These are phyloP conservation scores for Drosophila sp. DNA, from an alignment of 1,140 invertebrate genomes.

Conservation along the genomic window DNA sequence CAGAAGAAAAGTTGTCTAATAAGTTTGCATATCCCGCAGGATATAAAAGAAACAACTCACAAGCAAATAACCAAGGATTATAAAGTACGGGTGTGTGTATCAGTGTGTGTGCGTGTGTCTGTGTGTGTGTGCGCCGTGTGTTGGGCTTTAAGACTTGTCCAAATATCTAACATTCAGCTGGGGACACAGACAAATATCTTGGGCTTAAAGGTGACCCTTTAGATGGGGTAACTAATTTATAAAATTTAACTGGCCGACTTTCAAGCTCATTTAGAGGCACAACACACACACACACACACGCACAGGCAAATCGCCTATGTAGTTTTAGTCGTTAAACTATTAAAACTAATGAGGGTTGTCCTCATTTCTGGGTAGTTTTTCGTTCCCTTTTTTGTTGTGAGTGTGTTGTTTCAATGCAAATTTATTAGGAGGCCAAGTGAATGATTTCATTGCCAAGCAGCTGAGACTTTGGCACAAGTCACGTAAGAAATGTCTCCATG, in stretches of 20 bases:
- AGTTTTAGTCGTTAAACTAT: slow-evolving; percentile 69
- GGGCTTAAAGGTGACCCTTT: slow-evolving; percentile 57
- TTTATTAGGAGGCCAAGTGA: slow-evolving; percentile 47
- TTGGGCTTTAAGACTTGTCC: slow-evolving; percentile 7
- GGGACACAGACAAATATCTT: slow-evolving; percentile 64
- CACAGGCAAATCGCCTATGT: slow-evolving; percentile 16
- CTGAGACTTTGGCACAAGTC: slow-evolving; percentile 55
- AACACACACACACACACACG: neutral
- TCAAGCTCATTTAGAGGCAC: slow-evolving; percentile 57
- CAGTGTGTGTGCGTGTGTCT: slow-evolving; percentile 11
- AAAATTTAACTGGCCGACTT: slow-evolving; percentile 62
- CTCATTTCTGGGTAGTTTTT: neutral
- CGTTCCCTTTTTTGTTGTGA: neutral
- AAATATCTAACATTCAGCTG: slow-evolving; percentile 27
- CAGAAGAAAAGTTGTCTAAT: slow-evolving; percentile 59
- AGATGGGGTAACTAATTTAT: slow-evolving; percentile 58
- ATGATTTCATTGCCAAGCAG: slow-evolving; percentile 65
- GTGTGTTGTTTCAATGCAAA: slow-evolving; percentile 51
- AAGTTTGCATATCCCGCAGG: slow-evolving; percentile 79
- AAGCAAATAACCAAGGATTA: slow-evolving; percentile 63
- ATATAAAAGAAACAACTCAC: slow-evolving; percentile 55
- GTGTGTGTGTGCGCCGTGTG: slow-evolving; percentile 42
- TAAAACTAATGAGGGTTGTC: slow-evolving; percentile 76
- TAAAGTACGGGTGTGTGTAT: slow-evolving; percentile 42
- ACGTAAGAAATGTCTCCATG: slow-evolving; percentile 51